Conservation (phyloP, 2,113 vertebrate species). For the Oxyura jamaicensis region DNA sequence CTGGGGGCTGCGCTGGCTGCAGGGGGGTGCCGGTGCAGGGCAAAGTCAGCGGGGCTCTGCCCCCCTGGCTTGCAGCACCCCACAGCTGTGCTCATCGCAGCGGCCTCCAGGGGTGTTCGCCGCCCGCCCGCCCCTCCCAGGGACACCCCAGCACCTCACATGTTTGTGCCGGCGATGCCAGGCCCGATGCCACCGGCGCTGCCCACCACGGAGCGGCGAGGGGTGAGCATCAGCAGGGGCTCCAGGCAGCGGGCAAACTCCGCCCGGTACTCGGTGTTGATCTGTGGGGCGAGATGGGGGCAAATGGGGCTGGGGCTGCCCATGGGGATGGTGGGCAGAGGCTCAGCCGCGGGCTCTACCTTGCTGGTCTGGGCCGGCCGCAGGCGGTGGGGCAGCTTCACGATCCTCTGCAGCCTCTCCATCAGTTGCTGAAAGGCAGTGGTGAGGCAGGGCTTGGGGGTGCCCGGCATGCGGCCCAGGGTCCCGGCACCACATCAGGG, state of each 20-base stretch:
- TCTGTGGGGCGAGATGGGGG: constrained; percentile 63
- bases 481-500: rapidly evolving
- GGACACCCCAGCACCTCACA: constrained; percentile 55
- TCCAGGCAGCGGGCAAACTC: constrained; percentile 91
- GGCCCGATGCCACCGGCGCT: constrained; percentile 54
- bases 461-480: no score
- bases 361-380: constrained; percentile 91
- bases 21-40: no score
- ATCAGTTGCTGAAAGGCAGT: constrained; percentile 85
- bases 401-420: constrained; percentile 89
- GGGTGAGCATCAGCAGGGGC: constrained; percentile 82
- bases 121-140: neutral
- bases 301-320: rapidly evolving
- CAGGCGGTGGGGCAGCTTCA: constrained; percentile 86
- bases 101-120: no score
- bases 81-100: no score
- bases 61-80: no score
- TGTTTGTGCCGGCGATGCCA: constrained; percentile 50
- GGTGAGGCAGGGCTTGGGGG: rapidly evolving
- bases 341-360: constrained; percentile 61
- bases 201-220: constrained; percentile 74
- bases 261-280: constrained; percentile 86
- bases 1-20: no score
- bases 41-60: no score
- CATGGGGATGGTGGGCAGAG: rapidly evolving